Evolutionary conservation across 1,140 invertebrate genomes (phyloP).

Genomic region (Steinernema khuongi): DNA sequence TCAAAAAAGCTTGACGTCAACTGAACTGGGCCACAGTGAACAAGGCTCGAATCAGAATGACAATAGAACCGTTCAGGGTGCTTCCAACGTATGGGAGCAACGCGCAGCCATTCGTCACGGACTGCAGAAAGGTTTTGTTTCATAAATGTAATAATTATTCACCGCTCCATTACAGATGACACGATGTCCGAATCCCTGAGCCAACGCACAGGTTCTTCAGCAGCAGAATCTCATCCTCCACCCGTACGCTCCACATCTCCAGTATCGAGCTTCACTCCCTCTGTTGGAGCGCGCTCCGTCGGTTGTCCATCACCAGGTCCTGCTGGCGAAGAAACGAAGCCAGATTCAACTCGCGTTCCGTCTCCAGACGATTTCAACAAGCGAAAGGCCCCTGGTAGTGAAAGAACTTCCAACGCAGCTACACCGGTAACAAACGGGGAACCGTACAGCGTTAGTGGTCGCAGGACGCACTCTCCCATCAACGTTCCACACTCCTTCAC

Average conservation of each 20-base stretch:
- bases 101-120: conserved; percentile 1
- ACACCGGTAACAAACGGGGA: background rate
- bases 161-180: too few relatives aligned
- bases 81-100: background rate
- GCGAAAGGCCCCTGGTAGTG: background rate
- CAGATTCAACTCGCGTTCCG: background rate
- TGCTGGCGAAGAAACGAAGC: background rate
- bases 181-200: too few relatives aligned
- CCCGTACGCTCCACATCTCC: background rate
- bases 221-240: background rate
- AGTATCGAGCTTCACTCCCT: background rate
- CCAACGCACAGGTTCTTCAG: too few relatives aligned
- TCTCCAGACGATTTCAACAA: background rate
- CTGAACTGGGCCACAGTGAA: background rate
- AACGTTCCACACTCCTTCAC: background rate
- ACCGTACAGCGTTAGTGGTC: background rate
- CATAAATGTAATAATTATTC: too few relatives aligned
- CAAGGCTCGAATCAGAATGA: background rate
- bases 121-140: background rate
- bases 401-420: background rate
- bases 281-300: background rate
- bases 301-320: background rate
- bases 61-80: background rate
- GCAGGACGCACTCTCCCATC: background rate
- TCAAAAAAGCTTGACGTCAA: background rate